Evolutionary conservation across 2,888 invertebrate genomes (phyloP).

Genomic region (Dendrolimus pini): DNA sequence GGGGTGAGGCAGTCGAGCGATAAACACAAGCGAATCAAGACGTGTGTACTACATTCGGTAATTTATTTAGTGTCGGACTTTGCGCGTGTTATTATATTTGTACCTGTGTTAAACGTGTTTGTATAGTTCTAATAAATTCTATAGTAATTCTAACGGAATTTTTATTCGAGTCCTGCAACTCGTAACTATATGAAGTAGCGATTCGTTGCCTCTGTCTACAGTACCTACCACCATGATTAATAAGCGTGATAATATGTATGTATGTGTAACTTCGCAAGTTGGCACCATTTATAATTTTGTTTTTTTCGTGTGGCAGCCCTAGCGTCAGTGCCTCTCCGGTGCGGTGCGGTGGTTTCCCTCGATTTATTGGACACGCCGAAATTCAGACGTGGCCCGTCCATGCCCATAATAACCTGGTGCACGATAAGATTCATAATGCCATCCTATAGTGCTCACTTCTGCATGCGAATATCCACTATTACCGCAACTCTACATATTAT

Average conservation of each 20-base stretch:
- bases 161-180: no score
- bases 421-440: constrained; percentile 9
- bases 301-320: neutral
- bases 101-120: no score
- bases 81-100: no score
- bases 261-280: neutral
- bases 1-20: no score
- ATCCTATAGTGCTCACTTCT: neutral
- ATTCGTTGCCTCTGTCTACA: no score
- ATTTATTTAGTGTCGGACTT: no score
- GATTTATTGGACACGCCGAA: constrained; percentile 29
- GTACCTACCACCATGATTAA: no score
- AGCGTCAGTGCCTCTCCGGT: neutral
- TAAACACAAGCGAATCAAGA: no score
- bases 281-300: neutral
- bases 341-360: neutral
- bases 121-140: no score
- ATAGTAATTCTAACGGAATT: no score
- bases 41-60: no score
- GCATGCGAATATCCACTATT: neutral
- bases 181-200: no score
- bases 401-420: constrained; percentile 13
- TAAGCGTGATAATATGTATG: neutral
- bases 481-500: neutral
- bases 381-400: constrained; percentile 19